These are phyloP conservation scores for Anolis apletophallus DNA, from an alignment of 2,797 vertebrate species.

Conservation along the genomic window DNA sequence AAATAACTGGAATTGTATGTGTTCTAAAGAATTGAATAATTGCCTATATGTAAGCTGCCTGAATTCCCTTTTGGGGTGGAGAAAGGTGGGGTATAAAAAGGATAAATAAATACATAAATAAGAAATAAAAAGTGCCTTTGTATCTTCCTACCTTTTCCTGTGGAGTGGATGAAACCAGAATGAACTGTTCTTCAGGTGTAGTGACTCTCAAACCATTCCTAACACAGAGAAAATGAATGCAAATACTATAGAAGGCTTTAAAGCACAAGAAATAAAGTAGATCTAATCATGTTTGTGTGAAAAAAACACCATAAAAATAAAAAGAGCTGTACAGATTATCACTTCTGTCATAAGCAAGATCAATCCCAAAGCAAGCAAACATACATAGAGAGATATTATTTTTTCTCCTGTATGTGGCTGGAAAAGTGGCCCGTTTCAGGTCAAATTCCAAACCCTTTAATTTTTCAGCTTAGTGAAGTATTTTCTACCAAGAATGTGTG, in stretches of 20 bases:
- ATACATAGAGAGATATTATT: not conserved
- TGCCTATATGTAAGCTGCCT: no score
- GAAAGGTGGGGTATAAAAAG: no score
- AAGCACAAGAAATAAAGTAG: conserved; percentile 9
- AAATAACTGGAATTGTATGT: no score
- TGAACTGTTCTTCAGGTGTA: conserved; percentile 94
- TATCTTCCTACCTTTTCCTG: conserved; percentile 88
- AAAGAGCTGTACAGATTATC: not conserved
- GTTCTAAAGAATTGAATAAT: no score
- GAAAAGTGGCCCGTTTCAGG: no score
- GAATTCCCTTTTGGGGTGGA: no score
- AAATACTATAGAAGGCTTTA: not conserved
- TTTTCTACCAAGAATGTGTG: not conserved
- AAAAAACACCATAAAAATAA: not conserved
- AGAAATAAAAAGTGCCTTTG: not conserved
- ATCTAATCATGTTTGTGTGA: not conserved
- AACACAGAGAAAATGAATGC: not conserved
- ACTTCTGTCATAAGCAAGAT: not conserved
- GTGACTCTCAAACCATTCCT: conserved; percentile 93
- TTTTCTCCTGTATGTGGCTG: not conserved
- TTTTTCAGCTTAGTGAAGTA: not conserved
- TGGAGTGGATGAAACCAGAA: conserved; percentile 89
- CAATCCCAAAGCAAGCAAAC: not conserved
- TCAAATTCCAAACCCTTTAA: not conserved
- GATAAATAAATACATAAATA: no score